Conservation (phyloP, 2,797 vertebrate genomes). For the Sus cebifrons region DNA sequence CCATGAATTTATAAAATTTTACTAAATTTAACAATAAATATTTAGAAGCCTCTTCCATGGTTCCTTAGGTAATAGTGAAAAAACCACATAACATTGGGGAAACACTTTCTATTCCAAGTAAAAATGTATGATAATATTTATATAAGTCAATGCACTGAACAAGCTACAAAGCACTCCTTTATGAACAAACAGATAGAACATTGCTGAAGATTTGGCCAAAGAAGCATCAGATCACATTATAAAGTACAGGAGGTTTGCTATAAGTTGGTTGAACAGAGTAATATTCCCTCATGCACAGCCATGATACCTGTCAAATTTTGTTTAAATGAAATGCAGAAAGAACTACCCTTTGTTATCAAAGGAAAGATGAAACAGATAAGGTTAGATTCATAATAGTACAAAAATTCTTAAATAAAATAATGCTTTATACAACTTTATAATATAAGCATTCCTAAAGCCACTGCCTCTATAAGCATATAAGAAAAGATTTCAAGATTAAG, state of each 20-base stretch:
- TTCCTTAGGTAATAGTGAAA: conserved; percentile 53
- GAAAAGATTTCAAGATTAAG: neutral
- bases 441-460: neutral
- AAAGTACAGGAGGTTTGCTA: neutral
- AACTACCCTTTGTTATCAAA: conserved; percentile 2
- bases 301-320: neutral
- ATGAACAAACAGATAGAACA: neutral
- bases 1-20: conserved; percentile 11
- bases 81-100: neutral
- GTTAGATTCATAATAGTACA: neutral
- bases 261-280: neutral
- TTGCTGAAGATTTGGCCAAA: neutral
- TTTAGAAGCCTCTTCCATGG: neutral
- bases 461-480: neutral
- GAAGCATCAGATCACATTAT: neutral
- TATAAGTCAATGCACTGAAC: neutral
- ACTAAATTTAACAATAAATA: conserved; percentile 26
- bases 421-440: neutral
- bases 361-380: conserved; percentile 3
- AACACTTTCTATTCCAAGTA: neutral
- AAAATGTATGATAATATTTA: conserved; percentile 10
- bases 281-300: neutral
- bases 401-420: conserved; percentile 37
- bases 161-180: conserved; percentile 12
- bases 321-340: neutral